phyloP scores from a whole-genome alignment of 2,888 invertebrate genomes.

The Tachystola acroxantha region DNA sequence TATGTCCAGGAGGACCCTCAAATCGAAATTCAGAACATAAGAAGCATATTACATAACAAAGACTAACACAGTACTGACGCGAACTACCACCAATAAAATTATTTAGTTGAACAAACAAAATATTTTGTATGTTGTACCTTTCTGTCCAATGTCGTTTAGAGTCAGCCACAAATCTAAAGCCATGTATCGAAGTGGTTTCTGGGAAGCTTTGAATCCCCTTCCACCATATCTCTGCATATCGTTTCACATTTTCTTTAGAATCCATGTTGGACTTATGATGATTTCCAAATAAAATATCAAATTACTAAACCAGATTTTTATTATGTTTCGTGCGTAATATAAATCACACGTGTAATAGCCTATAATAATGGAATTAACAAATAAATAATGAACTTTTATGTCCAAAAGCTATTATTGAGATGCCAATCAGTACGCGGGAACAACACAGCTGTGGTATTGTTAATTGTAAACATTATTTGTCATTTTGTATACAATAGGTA shows the following conservation, averaged over 20 bases:
- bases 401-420: slow-evolving; percentile 22
- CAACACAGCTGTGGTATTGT: slow-evolving; percentile 32
- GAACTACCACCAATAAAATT: no score
- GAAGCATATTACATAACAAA: no score
- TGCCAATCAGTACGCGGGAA: slow-evolving; percentile 39
- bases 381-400: slow-evolving; percentile 2
- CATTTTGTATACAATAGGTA: slow-evolving; percentile 8
- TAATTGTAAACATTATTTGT: slow-evolving; percentile 5
- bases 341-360: neutral
- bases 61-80: no score
- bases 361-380: neutral
- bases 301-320: neutral
- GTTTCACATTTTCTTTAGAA: slow-evolving; percentile 32
- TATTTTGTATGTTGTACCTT: no score
- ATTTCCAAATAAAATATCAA: no score
- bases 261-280: no score
- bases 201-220: slow-evolving; percentile 64
- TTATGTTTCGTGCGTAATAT: neutral
- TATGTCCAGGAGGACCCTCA: no score
- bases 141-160: slow-evolving; percentile 80
- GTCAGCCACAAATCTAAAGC: slow-evolving; percentile 81
- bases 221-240: slow-evolving; percentile 67
- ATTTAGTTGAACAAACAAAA: no score
- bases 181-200: slow-evolving; percentile 79
- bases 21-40: no score